Evolutionary conservation across 2,797 vertebrate species (phyloP), one percentile per base, ranked within the genome.

Genomic region (Spinus olivaceus): DNA sequence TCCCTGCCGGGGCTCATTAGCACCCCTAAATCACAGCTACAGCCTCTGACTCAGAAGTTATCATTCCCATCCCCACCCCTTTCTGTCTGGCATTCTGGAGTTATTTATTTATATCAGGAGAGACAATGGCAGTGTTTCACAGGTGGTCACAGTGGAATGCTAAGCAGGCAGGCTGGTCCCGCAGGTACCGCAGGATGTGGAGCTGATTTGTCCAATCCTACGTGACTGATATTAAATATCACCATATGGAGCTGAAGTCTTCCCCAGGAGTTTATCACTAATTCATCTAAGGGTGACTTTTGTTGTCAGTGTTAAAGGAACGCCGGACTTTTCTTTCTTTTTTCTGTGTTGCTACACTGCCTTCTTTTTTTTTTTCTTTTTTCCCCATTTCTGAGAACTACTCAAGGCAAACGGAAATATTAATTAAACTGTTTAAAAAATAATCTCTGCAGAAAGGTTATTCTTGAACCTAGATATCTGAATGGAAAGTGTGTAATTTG

Each of bases 401-500:
- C 76, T 96, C 64, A 85, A 86, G 46, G 56, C 66, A 89, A 86
- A 93, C 25, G 77, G 91, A 97, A 97, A 96, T 96, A 96, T 90
- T 97, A 97, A 97, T 93, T 97, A 96, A 95, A 95, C 81, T 84
- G 41, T 76, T 95, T 88, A 74, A 96, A 97, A 97, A 96, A 78
- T 90, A 94, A 92, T 60, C 64, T 74, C 51, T 63, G 65, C 60
- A 92, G 76, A 94, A 92, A 72, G 57, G 63, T 81, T 93, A 35
- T 78, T 87, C 80, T 76, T 92, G 61, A 59, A 79, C 57, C 59
- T 81, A 54, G 50, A 51, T 41, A 25, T 85, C 81, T 90, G 91
- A 96, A 91, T 33, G 19, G 74, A 63, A 93, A 81, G 65, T 44
- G 39, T 79, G 87, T 81, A 54, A 64, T 88, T 71, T 95, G 72